These are phyloP conservation scores for Ephestia elutella DNA, from an alignment of 1,140 invertebrate genomes.

Conservation along the genomic window DNA sequence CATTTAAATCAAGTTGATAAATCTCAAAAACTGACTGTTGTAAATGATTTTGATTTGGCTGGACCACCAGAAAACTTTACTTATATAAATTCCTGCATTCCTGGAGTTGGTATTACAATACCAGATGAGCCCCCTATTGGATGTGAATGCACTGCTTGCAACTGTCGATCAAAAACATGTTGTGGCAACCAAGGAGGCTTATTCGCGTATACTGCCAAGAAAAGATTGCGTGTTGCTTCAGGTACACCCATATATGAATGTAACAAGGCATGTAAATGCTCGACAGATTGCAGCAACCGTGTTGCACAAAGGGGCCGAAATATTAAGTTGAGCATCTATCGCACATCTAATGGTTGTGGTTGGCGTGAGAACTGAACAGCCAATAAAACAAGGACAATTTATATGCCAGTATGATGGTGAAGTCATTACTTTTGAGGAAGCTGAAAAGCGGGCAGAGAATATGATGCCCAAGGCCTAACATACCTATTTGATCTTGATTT, in stretches of 20 bases:
- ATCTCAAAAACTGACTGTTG: conserved; percentile 76
- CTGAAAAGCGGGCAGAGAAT: conserved; percentile 85
- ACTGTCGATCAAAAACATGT: conserved; percentile 78
- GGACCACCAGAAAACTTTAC: conserved; percentile 86
- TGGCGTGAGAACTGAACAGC: conserved; percentile 89
- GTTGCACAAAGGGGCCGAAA: conserved; percentile 90
- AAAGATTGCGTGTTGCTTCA: conserved; percentile 78
- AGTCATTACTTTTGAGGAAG: conserved; percentile 92
- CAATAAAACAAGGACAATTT: conserved; percentile 87
- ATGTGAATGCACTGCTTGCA: conserved; percentile 84
- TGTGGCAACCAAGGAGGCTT: conserved; percentile 76
- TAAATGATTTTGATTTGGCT: conserved; percentile 90
- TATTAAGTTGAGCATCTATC: conserved; percentile 87
- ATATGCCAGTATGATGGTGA: conserved; percentile 95
- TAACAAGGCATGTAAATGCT: conserved; percentile 89
- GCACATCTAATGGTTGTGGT: conserved; percentile 89
- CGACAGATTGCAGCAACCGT: conserved; percentile 84
- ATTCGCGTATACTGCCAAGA: conserved; percentile 82
- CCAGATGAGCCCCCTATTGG: conserved; percentile 86
- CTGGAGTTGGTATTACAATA: conserved; percentile 81
- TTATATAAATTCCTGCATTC: conserved; percentile 88
- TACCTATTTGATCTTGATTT: conserved; percentile 97
- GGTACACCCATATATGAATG: conserved; percentile 95
- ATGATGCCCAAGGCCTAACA: conserved; percentile 89
- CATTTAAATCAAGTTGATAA: conserved; percentile 77